These are phyloP conservation scores for Adela reaumurella DNA, from an alignment of 2,888 invertebrate species.

Conservation along the genomic window DNA sequence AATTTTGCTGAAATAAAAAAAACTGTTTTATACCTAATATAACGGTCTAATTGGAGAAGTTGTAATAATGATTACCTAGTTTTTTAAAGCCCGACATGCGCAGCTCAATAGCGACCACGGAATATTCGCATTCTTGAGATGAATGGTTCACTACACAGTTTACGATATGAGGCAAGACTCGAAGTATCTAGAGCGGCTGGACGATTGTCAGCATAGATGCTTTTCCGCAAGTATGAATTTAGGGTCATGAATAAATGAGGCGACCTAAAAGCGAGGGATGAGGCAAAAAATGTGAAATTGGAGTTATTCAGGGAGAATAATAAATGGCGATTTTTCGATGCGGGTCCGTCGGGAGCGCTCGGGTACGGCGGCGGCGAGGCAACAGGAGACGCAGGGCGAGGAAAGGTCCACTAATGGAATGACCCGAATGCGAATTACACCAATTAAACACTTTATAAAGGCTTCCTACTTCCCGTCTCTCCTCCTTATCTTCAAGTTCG, in stretches of 20 bases:
- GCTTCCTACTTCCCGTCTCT: neutral
- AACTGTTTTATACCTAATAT: no score
- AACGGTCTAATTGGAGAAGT: no score
- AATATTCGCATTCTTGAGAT: no score
- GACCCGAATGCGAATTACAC: slow-evolving; percentile 24
- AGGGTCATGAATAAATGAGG: slow-evolving; percentile 33
- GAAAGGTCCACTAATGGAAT: slow-evolving; percentile 20
- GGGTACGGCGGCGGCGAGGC: neutral
- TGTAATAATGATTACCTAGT: no score
- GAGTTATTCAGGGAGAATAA: slow-evolving; percentile 45
- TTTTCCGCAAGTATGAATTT: no score
- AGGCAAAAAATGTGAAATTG: slow-evolving; percentile 35
- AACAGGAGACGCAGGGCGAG: neutral
- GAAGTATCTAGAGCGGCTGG: no score
- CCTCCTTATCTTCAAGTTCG: neutral
- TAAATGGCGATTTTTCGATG: slow-evolving; percentile 33
- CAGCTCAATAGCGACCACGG: no score
- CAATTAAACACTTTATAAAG: slow-evolving; percentile 16
- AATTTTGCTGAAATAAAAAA: no score
- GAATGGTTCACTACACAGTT: no score
- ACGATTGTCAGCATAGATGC: no score
- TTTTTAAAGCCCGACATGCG: no score
- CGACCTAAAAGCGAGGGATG: slow-evolving; percentile 28
- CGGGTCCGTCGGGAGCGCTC: neutral
- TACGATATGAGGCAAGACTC: no score